Percentiles rank a stretch among this genome's conserved stretches.
Conservation (phyloP, 1,140 invertebrate species). For the Leucophenga varia region DNA sequence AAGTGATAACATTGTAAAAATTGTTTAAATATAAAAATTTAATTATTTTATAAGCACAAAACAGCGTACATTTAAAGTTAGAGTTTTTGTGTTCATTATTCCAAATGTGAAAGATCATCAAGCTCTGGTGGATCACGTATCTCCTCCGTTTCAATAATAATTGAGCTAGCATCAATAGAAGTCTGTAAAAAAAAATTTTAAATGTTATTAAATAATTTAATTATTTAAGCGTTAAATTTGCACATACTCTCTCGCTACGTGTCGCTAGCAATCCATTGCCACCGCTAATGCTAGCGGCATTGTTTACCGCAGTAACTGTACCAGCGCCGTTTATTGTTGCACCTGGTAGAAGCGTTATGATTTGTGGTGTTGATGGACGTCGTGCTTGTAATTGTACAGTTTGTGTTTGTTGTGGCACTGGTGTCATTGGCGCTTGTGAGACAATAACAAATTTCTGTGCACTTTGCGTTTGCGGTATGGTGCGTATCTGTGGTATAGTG, state of each 20-base stretch:
- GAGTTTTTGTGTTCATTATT: slow-evolving; percentile 18
- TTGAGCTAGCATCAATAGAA: slow-evolving; percentile 40
- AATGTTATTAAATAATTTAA: no score
- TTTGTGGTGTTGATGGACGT: slow-evolving; percentile 43
- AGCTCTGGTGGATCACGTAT: slow-evolving; percentile 42
- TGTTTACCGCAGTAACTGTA: slow-evolving; percentile 23
- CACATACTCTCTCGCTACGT: not conserved
- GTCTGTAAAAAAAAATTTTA: slow-evolving; percentile 45
- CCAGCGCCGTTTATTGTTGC: no score
- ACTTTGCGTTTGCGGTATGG: slow-evolving; percentile 36
- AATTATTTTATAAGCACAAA: slow-evolving; percentile 28
- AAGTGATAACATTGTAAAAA: no score
- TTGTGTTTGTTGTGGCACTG: slow-evolving; percentile 26
- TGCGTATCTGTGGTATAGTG: slow-evolving; percentile 41
- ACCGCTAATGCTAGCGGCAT: slow-evolving; percentile 4
- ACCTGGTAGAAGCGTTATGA: slow-evolving; percentile 29
- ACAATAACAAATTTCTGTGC: slow-evolving; percentile 50
- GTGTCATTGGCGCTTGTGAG: slow-evolving; percentile 38
- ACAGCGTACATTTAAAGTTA: slow-evolving; percentile 17
- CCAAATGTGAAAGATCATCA: slow-evolving; percentile 52
- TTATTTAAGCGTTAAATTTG: no score
- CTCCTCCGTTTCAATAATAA: slow-evolving; percentile 52
- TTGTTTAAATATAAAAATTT: slow-evolving; percentile 11
- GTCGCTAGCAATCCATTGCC: slow-evolving; percentile 10
- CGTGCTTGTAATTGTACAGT: slow-evolving; percentile 21